Conservation (phyloP, 1,140 invertebrate species). For the Holotrichia oblita region DNA sequence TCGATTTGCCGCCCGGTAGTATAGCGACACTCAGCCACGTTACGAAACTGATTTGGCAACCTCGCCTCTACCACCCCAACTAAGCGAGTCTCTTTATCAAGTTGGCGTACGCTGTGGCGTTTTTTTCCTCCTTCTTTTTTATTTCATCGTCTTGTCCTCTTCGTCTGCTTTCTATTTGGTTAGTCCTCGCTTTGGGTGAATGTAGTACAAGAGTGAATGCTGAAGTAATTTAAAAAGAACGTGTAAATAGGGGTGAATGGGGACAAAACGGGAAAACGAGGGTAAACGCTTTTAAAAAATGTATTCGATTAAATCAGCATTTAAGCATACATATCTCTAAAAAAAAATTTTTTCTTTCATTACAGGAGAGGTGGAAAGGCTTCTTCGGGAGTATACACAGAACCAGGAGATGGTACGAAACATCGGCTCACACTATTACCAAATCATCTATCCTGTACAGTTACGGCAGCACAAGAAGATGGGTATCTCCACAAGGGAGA, state of each 20-base stretch:
- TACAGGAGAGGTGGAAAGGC: constrained; percentile 87
- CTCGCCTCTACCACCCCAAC: not conserved
- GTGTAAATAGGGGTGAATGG: no score
- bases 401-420: constrained; percentile 91
- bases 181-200: no score
- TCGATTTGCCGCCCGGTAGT: not conserved
- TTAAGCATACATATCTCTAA: no score
- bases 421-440: constrained; percentile 89
- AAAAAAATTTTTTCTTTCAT: no score
- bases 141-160: not conserved
- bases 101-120: not conserved
- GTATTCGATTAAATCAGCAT: no score
- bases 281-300: no score
- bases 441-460: constrained; percentile 95
- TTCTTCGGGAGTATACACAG: constrained; percentile 87
- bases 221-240: not conserved
- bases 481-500: constrained; percentile 90
- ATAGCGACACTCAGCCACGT: not conserved
- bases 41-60: not conserved
- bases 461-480: constrained; percentile 93
- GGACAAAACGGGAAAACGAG: no score
- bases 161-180: not conserved
- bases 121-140: not conserved
- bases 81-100: not conserved
- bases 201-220: no score